Evolutionary conservation across 2,888 invertebrate species (phyloP).

Genomic region (Pachydiplax longipennis): DNA sequence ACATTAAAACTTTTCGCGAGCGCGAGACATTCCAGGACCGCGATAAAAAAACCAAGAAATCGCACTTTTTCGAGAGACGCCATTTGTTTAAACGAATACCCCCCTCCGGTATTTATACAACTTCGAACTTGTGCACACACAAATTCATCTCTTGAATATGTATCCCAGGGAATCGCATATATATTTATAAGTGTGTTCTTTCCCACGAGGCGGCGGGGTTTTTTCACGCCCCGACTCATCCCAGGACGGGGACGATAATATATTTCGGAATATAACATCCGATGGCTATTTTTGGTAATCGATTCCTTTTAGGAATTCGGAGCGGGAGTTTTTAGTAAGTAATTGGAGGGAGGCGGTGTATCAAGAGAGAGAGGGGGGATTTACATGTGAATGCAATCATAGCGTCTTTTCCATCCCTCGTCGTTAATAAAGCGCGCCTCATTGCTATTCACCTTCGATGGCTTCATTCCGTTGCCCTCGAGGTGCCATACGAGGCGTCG

Average conservation of each 20-base stretch:
- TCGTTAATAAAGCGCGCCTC: constrained; percentile 37
- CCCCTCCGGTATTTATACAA: no score
- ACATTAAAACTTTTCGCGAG: no score
- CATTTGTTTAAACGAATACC: no score
- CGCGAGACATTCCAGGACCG: no score
- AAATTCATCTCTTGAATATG: no score
- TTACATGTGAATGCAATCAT: constrained; percentile 18
- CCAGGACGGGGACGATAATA: neutral
- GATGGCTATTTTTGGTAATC: neutral
- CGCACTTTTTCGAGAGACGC: no score
- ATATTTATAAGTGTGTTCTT: no score
- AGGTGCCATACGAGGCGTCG: neutral
- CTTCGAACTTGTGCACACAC: no score
- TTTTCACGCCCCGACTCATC: no score
- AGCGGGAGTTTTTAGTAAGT: neutral
- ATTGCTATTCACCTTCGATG: constrained; percentile 42
- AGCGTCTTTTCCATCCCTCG: neutral
- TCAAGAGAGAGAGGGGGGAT: neutral
- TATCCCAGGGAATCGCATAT: no score
- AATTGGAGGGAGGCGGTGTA: neutral
- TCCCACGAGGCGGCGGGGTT: no score
- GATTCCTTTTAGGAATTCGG: neutral
- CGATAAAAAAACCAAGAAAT: no score
- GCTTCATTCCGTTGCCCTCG: constrained; percentile 37
- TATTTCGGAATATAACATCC: neutral